Conservation (phyloP, 2,888 invertebrate species). For the Unio pictorum region DNA sequence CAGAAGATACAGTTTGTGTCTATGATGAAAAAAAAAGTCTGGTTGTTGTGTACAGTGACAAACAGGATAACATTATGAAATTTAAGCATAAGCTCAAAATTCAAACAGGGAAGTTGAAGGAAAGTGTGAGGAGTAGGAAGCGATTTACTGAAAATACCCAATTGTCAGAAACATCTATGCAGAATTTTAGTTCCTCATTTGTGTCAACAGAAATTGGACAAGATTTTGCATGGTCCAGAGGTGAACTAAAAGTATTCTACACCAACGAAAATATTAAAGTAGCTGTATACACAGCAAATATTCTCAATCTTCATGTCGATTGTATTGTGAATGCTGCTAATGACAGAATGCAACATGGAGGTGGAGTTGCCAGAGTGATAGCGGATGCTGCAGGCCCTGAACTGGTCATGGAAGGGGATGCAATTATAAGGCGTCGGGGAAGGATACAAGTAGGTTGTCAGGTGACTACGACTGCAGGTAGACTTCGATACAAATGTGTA, state of each 20-base stretch:
- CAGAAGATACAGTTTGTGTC: no score
- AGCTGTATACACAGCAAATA: conserved; percentile 8
- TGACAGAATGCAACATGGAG: conserved; percentile 9
- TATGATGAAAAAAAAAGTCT: no score
- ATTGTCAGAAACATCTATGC: no score
- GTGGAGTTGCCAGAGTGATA: conserved; percentile 7
- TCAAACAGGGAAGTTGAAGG: no score
- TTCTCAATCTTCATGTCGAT: conserved; percentile 5
- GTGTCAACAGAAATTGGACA: no score
- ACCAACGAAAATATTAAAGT: conserved; percentile 6
- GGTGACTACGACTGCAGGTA: conserved; percentile 6
- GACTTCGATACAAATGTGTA: conserved; percentile 5
- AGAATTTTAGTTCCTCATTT: no score
- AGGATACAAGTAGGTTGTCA: conserved; percentile 1
- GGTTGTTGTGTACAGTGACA: no score
- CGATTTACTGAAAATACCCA: no score
- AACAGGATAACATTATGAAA: no score
- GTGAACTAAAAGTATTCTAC: background rate
- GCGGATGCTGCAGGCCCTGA: conserved; percentile 9
- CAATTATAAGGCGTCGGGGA: background rate
- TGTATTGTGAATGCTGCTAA: conserved; percentile 16
- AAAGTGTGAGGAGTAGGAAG: no score
- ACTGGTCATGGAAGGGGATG: conserved; percentile 3
- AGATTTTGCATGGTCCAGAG: no score
- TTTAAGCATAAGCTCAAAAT: no score